Conservation (phyloP, 2,113 vertebrate species). For the Piaya cayana region DNA sequence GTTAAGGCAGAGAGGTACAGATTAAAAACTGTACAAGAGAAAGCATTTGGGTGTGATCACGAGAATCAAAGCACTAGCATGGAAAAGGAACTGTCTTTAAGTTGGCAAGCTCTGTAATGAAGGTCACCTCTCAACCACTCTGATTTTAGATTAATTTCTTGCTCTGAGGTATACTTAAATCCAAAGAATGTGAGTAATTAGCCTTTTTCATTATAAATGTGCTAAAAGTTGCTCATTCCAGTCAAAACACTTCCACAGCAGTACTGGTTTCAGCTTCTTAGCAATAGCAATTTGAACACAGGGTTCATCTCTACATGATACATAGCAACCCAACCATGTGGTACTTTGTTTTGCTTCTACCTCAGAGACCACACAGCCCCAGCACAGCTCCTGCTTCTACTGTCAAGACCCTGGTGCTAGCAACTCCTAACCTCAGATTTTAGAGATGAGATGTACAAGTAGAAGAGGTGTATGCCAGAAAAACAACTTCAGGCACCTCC, state of each 20-base stretch:
- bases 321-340: neutral
- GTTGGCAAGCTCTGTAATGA: neutral
- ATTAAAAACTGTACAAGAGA: neutral
- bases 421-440: neutral
- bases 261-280: neutral
- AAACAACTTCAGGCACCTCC: neutral
- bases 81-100: neutral
- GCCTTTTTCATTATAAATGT: neutral
- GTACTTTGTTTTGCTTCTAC: neutral
- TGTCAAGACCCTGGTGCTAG: neutral
- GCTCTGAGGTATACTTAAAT: neutral
- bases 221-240: neutral
- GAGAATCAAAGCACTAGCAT: neutral
- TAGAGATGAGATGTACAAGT: neutral
- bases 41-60: slow-evolving; percentile 5
- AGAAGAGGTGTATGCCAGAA: neutral
- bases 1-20: neutral
- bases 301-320: neutral
- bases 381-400: neutral
- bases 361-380: neutral
- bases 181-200: neutral
- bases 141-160: neutral
- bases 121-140: neutral
- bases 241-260: neutral
- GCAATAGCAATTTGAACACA: neutral